These are phyloP conservation scores for Drosophila micromelanica DNA, from an alignment of 1,140 invertebrate genomes.

Conservation along the genomic window DNA sequence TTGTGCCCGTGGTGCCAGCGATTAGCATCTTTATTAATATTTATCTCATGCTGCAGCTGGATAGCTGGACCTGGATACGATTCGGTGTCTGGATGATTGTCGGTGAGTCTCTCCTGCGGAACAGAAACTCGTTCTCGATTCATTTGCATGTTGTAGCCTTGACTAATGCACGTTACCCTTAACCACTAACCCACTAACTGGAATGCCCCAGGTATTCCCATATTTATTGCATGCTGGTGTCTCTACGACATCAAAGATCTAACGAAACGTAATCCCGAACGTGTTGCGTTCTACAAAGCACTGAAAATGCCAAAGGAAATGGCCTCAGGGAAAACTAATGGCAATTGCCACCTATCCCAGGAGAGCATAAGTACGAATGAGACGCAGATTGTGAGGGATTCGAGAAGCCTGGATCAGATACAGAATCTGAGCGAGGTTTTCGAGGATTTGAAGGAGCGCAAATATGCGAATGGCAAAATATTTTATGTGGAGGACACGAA, in stretches of 20 bases:
- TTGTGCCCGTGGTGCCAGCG: conserved; percentile 89
- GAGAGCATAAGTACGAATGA: conserved; percentile 49
- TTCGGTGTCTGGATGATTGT: conserved; percentile 89
- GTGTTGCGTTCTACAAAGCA: conserved; percentile 51
- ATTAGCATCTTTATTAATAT: conserved; percentile 90
- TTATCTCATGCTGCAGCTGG: conserved; percentile 89
- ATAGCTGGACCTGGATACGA: conserved; percentile 89
- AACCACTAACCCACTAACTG: conserved; percentile 37
- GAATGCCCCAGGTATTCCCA: conserved; percentile 69
- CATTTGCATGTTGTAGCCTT: conserved; percentile 57
- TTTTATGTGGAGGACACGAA: conserved; percentile 76
- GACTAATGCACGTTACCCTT: conserved; percentile 55
- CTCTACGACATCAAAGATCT: conserved; percentile 72
- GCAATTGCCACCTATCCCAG: conserved; percentile 50
- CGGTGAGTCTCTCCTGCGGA: conserved; percentile 85
- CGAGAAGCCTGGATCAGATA: conserved; percentile 70
- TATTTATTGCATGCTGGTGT: conserved; percentile 79
- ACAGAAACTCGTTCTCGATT: not conserved
- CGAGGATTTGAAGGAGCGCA: conserved; percentile 68
- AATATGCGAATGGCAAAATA: conserved; percentile 72
- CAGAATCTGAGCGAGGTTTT: conserved; percentile 68
- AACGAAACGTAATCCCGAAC: conserved; percentile 61
- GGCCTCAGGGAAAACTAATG: conserved; percentile 4
- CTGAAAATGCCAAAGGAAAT: conserved; percentile 20
- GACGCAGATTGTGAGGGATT: conserved; percentile 49